Percentiles rank a stretch among this genome's conserved stretches.
Evolutionary conservation across 1,140 invertebrate genomes (phyloP).

Genomic region (Drosophila athabasca): DNA sequence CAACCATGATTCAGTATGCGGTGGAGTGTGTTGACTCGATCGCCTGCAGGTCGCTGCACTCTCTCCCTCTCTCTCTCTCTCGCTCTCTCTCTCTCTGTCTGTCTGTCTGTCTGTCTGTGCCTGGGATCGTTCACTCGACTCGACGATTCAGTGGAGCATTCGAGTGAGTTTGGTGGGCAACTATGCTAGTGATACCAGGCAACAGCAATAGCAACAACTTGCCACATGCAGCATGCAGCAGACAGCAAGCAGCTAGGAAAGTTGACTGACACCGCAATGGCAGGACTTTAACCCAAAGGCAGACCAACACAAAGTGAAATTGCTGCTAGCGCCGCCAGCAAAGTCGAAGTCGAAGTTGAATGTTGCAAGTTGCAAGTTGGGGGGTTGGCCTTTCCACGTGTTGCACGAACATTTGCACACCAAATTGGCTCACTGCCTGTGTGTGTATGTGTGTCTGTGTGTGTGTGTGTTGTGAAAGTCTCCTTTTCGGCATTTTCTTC

Average conservation of each 20-base stretch:
- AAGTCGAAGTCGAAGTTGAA: slow-evolving; percentile 44
- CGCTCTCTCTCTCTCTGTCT: slow-evolving; percentile 1
- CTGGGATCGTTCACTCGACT: neutral
- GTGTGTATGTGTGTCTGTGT: neutral
- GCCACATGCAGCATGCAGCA: slow-evolving; percentile 30
- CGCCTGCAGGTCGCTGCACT: slow-evolving; percentile 72
- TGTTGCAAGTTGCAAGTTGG: slow-evolving; percentile 2
- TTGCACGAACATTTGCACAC: slow-evolving; percentile 64
- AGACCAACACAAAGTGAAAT: slow-evolving; percentile 71
- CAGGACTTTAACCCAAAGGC: slow-evolving; percentile 76
- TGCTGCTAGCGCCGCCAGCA: slow-evolving; percentile 27
- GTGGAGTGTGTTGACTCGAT: slow-evolving; percentile 62
- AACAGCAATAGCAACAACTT: slow-evolving; percentile 40
- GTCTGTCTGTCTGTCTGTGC: neutral
- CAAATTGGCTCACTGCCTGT: slow-evolving; percentile 35
- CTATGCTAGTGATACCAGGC: slow-evolving; percentile 76
- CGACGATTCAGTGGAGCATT: slow-evolving; percentile 71
- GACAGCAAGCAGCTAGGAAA: slow-evolving; percentile 47
- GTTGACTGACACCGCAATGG: slow-evolving; percentile 74
- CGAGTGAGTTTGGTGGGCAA: slow-evolving; percentile 77
- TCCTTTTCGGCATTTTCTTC: slow-evolving; percentile 65
- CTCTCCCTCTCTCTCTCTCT: slow-evolving; percentile 9
- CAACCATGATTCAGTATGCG: slow-evolving; percentile 55
- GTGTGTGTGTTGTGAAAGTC: slow-evolving; percentile 42
- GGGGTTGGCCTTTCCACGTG: slow-evolving; percentile 66